phyloP scores from a whole-genome alignment of 2,888 invertebrate species.

The Epiblema foenella region DNA sequence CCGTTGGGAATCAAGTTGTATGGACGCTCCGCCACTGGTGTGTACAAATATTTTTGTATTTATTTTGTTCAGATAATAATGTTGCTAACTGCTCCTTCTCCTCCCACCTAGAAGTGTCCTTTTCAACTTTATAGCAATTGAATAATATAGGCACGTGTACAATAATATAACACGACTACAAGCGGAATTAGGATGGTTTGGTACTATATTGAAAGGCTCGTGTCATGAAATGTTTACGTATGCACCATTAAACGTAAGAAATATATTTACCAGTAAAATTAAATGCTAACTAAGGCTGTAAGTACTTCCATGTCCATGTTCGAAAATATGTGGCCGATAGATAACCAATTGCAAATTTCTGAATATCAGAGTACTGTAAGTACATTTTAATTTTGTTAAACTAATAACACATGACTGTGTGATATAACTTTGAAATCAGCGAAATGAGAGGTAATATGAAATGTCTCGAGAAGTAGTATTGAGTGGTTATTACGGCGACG shows the following conservation, averaged over 20 bases:
- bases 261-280: neutral
- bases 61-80: no score
- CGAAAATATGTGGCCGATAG: neutral
- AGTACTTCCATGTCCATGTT: no score
- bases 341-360: neutral
- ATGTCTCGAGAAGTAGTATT: slow-evolving; percentile 52
- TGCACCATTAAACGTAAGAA: slow-evolving; percentile 11
- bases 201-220: neutral
- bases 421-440: slow-evolving; percentile 15
- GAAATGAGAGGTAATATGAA: slow-evolving; percentile 32
- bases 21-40: no score
- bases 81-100: no score
- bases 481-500: slow-evolving; percentile 49
- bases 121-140: neutral
- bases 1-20: no score
- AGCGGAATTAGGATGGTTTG: neutral
- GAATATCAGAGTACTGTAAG: neutral
- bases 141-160: neutral
- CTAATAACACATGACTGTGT: slow-evolving; percentile 21
- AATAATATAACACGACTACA: neutral
- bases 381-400: slow-evolving; percentile 21
- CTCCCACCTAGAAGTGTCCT: neutral
- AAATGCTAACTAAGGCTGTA: slow-evolving; percentile 2
- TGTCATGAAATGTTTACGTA: slow-evolving; percentile 26
- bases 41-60: no score